These are phyloP conservation scores for Tipula lateralis DNA, from an alignment of 2,888 invertebrate species.

Conservation along the genomic window DNA sequence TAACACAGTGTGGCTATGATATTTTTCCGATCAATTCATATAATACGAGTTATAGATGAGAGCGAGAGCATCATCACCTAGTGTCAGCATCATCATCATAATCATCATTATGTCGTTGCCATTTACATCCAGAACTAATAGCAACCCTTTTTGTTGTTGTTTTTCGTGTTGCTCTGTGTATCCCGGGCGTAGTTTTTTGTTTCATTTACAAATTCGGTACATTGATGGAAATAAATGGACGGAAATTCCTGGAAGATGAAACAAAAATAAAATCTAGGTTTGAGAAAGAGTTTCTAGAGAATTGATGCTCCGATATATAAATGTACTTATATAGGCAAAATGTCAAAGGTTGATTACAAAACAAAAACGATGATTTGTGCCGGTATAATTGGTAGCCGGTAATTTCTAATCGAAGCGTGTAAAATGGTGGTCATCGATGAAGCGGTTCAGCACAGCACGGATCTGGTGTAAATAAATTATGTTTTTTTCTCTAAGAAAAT, in stretches of 20 bases:
- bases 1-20: neutral
- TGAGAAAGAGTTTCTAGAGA: neutral
- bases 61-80: neutral
- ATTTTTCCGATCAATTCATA: neutral
- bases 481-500: neutral
- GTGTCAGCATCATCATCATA: too few species aligned
- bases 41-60: neutral
- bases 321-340: neutral
- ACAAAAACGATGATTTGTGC: neutral
- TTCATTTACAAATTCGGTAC: neutral
- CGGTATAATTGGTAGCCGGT: neutral
- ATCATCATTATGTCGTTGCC: neutral
- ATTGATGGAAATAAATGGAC: slow-evolving; percentile 4
- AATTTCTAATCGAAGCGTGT: neutral
- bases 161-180: slow-evolving; percentile 4
- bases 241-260: slow-evolving; percentile 11
- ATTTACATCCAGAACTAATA: neutral
- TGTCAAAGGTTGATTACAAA: neutral
- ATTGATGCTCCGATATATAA: neutral
- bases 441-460: neutral
- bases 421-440: neutral
- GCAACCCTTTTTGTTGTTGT: neutral
- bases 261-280: neutral
- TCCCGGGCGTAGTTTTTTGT: neutral
- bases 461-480: neutral